These are phyloP conservation scores for Baronia brevicornis DNA, from an alignment of 2,888 invertebrate species.

Conservation along the genomic window DNA sequence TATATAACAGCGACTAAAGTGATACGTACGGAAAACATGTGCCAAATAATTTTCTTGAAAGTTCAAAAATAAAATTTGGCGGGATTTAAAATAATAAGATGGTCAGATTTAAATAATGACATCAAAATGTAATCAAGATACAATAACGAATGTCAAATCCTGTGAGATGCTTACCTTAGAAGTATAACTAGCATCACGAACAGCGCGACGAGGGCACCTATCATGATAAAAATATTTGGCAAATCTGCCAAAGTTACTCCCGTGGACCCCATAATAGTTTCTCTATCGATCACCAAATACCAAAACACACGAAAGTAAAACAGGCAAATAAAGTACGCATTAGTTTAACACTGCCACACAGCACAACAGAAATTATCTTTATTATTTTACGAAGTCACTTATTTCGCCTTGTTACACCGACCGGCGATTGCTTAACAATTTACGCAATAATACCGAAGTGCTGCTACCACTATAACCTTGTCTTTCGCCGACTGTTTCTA, in stretches of 20 bases:
- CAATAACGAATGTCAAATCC: neutral
- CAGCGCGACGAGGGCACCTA: conserved; percentile 82
- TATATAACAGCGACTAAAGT: too few relatives aligned
- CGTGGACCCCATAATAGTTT: conserved; percentile 57
- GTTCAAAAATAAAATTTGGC: too few relatives aligned
- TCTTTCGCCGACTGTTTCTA: conserved; percentile 21
- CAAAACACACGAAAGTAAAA: conserved; percentile 33
- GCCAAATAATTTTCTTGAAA: too few relatives aligned
- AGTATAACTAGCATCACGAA: conserved; percentile 85
- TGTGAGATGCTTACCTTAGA: conserved; percentile 76
- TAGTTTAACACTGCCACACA: conserved; percentile 37
- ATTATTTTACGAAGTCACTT: conserved; percentile 27
- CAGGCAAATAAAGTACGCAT: conserved; percentile 37
- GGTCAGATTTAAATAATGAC: too few relatives aligned
- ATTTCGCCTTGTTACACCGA: conserved; percentile 25
- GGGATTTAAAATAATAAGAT: too few relatives aligned
- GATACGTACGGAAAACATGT: too few relatives aligned
- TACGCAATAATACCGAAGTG: conserved; percentile 33
- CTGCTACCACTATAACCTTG: conserved; percentile 29
- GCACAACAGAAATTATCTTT: conserved; percentile 31
- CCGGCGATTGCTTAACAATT: conserved; percentile 35
- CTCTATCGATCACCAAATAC: conserved; percentile 18
- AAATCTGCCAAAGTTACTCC: conserved; percentile 82
- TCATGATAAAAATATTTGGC: conserved; percentile 84
- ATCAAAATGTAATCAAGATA: conserved; percentile 1